Conservation (phyloP, 2,888 invertebrate genomes). For the Plagodis pulveraria region DNA sequence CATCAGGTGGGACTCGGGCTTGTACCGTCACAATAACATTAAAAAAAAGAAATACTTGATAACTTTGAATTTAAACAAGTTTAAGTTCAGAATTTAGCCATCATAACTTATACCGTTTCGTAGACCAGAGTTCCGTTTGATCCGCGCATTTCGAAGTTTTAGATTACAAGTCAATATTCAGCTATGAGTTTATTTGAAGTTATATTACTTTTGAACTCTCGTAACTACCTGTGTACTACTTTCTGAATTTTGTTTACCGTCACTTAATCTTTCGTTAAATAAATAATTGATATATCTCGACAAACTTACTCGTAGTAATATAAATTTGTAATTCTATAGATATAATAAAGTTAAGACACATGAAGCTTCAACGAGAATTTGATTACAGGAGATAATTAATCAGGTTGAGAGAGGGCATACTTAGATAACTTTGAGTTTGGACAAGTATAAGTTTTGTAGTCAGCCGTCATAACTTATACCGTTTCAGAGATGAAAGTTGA, state of each 20-base stretch:
- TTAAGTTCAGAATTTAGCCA: not conserved
- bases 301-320: too few relatives aligned
- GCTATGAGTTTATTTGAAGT: slow-evolving; percentile 5
- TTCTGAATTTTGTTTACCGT: too few relatives aligned
- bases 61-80: slow-evolving; percentile 7
- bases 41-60: not conserved
- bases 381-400: not conserved
- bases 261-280: too few relatives aligned
- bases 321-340: too few relatives aligned
- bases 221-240: not conserved
- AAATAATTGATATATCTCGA: too few relatives aligned
- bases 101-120: not conserved
- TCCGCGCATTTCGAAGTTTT: slow-evolving; percentile 9
- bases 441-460: slow-evolving; percentile 2
- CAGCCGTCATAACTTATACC: not conserved
- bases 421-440: slow-evolving; percentile 3
- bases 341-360: too few relatives aligned
- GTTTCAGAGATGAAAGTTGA: not conserved
- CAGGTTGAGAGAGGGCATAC: not conserved
- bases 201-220: slow-evolving; percentile 10
- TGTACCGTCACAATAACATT: too few relatives aligned
- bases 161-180: slow-evolving; percentile 24
- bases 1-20: too few relatives aligned
- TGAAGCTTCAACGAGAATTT: too few relatives aligned
- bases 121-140: slow-evolving; percentile 1